phyloP scores from a whole-genome alignment of 2,797 vertebrate species.

The Acipenser oxyrinchus region DNA sequence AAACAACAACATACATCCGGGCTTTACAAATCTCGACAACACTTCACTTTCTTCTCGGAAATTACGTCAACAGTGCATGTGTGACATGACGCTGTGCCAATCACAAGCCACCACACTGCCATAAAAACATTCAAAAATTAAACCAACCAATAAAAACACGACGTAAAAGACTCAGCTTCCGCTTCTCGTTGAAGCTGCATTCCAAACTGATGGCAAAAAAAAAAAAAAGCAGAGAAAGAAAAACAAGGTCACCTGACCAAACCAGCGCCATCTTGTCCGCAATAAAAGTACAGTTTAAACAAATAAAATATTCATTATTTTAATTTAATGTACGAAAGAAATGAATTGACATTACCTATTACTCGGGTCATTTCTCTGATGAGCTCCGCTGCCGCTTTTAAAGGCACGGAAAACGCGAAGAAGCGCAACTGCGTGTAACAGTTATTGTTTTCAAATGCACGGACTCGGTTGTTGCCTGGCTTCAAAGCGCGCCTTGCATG shows the following conservation, averaged over 20 bases:
- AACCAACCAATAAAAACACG: constrained; percentile 19
- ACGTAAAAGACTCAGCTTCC: constrained; percentile 27
- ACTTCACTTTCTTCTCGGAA: constrained; percentile 11
- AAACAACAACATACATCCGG: constrained; percentile 8
- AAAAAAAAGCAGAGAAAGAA: constrained; percentile 21
- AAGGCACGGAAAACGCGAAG: constrained; percentile 28
- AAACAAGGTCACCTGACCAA: constrained; percentile 47
- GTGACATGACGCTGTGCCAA: constrained; percentile 11
- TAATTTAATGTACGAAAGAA: constrained; percentile 40
- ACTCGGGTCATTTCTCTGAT: constrained; percentile 41
- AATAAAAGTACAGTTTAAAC: constrained; percentile 32
- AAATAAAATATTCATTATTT: constrained; percentile 37
- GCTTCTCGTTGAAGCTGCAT: constrained; percentile 11
- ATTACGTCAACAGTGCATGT: constrained; percentile 11
- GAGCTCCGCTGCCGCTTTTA: constrained; percentile 45
- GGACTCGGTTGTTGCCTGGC: constrained; percentile 33
- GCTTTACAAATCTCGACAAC: constrained; percentile 11
- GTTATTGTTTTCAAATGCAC: constrained; percentile 39
- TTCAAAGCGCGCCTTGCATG: constrained; percentile 35
- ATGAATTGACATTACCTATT: constrained; percentile 47
- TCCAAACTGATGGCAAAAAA: constrained; percentile 22
- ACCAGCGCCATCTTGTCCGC: constrained; percentile 44
- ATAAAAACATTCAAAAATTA: constrained; percentile 22
- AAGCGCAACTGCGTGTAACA: constrained; percentile 36
- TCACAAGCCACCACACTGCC: neutral